These are phyloP conservation scores for Thereva unica DNA, from an alignment of 2,888 invertebrate genomes.

Conservation along the genomic window DNA sequence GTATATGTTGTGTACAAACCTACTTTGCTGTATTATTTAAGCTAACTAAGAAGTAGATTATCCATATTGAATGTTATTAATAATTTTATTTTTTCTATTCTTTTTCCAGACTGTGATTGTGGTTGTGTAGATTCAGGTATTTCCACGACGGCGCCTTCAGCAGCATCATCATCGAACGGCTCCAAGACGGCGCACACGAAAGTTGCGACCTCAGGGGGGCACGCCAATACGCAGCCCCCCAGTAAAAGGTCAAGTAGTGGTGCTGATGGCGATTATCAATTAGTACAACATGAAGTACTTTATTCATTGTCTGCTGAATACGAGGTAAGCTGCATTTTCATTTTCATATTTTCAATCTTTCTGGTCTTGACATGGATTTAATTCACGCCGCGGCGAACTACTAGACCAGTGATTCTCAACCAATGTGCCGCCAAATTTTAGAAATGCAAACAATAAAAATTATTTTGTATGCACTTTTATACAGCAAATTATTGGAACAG, in stretches of 20 bases:
- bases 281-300: slow-evolving; percentile 97
- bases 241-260: slow-evolving; percentile 77
- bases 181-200: slow-evolving; percentile 60
- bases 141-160: slow-evolving; percentile 48
- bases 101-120: slow-evolving; percentile 55
- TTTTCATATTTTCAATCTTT: background rate
- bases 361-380: background rate
- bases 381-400: background rate
- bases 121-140: slow-evolving; percentile 55
- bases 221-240: slow-evolving; percentile 62
- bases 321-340: slow-evolving; percentile 54
- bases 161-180: slow-evolving; percentile 49
- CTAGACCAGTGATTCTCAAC: too few relatives aligned
- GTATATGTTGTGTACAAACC: too few relatives aligned
- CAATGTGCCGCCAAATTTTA: too few relatives aligned
- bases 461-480: too few relatives aligned
- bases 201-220: slow-evolving; percentile 59
- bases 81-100: background rate
- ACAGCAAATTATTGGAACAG: too few relatives aligned
- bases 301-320: slow-evolving; percentile 96
- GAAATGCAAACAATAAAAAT: too few relatives aligned
- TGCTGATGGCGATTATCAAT: slow-evolving; percentile 96
- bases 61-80: background rate
- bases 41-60: too few relatives aligned
- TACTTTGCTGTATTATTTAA: too few relatives aligned